Evolutionary conservation across 2,113 vertebrate genomes (phyloP).

Genomic region (Gopherus flavomarginatus): DNA sequence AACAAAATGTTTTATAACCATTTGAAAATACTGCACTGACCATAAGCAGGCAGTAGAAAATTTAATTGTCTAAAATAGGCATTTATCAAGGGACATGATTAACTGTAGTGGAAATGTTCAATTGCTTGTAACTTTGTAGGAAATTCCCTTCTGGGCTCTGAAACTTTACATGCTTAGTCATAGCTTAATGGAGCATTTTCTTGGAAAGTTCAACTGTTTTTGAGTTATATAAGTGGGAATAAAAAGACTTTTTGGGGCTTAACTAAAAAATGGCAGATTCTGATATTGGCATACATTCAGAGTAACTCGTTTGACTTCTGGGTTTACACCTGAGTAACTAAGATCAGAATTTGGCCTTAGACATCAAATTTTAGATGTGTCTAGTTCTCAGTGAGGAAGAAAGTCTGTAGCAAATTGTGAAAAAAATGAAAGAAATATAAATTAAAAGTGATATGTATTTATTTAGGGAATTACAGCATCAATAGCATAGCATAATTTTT

Average conservation of each 20-base stretch:
- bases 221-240: not conserved
- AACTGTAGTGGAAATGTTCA: conserved; percentile 73
- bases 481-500: not conserved
- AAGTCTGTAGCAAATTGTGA: not conserved
- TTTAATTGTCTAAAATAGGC: conserved; percentile 68
- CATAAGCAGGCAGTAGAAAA: not conserved
- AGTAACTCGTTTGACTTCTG: not conserved
- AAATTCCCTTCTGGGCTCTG: conserved; percentile 69
- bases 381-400: not conserved
- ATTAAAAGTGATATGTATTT: not conserved
- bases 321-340: not conserved
- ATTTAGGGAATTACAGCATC: not conserved
- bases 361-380: not conserved
- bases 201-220: conserved; percentile 66
- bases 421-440: not conserved
- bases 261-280: not conserved
- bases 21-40: conserved; percentile 39
- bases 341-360: not conserved
- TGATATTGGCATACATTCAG: not conserved
- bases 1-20: conserved; percentile 56
- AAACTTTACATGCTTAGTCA: conserved; percentile 66
- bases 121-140: conserved; percentile 73
- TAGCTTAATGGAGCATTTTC: conserved; percentile 64
- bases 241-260: not conserved
- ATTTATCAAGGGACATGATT: conserved; percentile 65